phyloP scores from a whole-genome alignment of 2,113 vertebrate species.

The Pteruthius melanotis region DNA sequence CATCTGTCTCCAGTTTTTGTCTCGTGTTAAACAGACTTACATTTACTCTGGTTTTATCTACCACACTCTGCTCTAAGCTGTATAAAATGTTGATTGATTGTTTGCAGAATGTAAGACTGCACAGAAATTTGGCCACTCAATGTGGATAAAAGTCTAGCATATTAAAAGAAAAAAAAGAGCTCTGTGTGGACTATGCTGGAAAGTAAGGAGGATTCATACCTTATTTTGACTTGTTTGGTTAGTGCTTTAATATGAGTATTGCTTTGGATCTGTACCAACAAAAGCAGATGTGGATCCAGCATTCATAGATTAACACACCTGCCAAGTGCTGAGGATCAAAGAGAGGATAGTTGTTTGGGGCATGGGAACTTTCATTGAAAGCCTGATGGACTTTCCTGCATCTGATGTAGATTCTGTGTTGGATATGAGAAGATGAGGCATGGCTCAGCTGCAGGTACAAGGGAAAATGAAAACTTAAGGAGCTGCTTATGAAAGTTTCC shows the following conservation, averaged over 20 bases:
- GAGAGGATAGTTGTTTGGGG: slow-evolving; percentile 8
- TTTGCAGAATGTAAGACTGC: neutral
- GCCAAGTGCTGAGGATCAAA: slow-evolving; percentile 62
- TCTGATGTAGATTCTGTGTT: slow-evolving; percentile 47
- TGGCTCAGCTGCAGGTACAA: slow-evolving; percentile 52
- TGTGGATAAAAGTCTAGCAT: neutral
- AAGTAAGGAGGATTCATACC: slow-evolving; percentile 29
- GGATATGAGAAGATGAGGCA: slow-evolving; percentile 10
- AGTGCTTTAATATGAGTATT: slow-evolving; percentile 45
- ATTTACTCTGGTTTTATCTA: neutral
- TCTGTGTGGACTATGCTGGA: neutral
- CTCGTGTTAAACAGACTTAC: neutral
- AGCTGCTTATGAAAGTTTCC: slow-evolving; percentile 40
- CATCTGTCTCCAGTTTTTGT: neutral
- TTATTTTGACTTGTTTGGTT: slow-evolving; percentile 49
- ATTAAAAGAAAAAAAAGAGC: neutral
- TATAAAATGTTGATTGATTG: neutral
- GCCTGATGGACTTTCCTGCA: slow-evolving; percentile 2
- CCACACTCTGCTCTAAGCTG: neutral
- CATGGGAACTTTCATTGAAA: slow-evolving; percentile 44
- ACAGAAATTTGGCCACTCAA: neutral
- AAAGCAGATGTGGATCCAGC: slow-evolving; percentile 56
- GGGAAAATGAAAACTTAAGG: slow-evolving; percentile 45
- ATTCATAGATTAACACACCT: slow-evolving; percentile 58
- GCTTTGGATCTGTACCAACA: slow-evolving; percentile 47